phyloP scores from a whole-genome alignment of 1,140 invertebrate genomes.

The Leguminivora glycinivorella region DNA sequence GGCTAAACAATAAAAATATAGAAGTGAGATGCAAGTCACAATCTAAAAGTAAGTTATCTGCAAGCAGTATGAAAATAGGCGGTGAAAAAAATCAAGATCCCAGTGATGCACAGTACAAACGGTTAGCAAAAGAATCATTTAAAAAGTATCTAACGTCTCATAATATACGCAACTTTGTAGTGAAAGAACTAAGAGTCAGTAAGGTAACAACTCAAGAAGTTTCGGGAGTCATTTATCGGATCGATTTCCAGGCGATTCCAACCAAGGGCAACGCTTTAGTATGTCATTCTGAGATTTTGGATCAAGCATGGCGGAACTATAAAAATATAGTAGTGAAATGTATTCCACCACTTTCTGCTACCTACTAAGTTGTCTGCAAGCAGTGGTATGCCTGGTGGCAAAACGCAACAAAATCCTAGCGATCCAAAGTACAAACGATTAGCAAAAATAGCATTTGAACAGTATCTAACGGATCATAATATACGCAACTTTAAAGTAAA shows the following conservation, averaged over 20 bases:
- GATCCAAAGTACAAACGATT: background rate
- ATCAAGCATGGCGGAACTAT: no score
- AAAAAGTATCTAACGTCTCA: conserved; percentile 42
- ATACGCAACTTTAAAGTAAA: conserved; percentile 21
- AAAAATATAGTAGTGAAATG: no score
- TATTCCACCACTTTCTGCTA: no score
- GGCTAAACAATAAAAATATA: background rate
- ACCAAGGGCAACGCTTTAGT: background rate
- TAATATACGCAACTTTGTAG: conserved; percentile 36
- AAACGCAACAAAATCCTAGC: background rate
- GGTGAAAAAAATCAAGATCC: conserved; percentile 36
- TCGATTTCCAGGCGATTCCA: background rate
- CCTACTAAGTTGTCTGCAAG: background rate
- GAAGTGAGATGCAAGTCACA: no score
- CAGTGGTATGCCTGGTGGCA: background rate
- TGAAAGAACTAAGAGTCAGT: conserved; percentile 49
- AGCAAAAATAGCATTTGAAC: background rate
- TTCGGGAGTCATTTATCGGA: conserved; percentile 34
- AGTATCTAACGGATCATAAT: background rate
- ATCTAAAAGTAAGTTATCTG: no score
- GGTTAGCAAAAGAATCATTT: conserved; percentile 56
- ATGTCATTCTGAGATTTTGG: background rate
- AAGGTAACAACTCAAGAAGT: conserved; percentile 48
- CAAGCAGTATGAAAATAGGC: no score
- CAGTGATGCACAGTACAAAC: conserved; percentile 45